These are phyloP conservation scores for Oostethus manadensis DNA, from an alignment of 2,113 vertebrate species.

Conservation along the genomic window DNA sequence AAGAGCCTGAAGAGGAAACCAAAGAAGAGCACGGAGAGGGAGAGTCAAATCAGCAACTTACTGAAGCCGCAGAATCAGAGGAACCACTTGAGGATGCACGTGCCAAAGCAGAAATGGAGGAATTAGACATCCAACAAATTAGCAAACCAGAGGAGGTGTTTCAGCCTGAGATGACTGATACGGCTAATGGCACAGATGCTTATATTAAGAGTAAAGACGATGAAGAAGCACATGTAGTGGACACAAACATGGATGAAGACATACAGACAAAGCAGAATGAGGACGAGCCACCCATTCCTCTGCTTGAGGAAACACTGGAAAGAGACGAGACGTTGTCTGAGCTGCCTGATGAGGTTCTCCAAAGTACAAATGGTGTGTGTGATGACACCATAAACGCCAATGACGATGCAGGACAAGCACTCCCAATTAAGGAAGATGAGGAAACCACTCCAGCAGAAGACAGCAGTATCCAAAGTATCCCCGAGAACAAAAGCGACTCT, in stretches of 20 bases:
- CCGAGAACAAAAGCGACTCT: constrained; percentile 46
- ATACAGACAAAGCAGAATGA: constrained; percentile 12
- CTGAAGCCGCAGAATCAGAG: constrained; percentile 20
- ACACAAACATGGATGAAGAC: constrained; percentile 23
- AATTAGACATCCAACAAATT: constrained; percentile 24
- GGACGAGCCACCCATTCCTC: constrained; percentile 11
- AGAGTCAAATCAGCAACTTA: constrained; percentile 2
- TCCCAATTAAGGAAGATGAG: constrained; percentile 43
- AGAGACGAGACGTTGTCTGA: constrained; percentile 12
- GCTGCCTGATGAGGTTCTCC: constrained; percentile 10
- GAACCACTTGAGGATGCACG: constrained; percentile 14
- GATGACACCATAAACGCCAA: constrained; percentile 37
- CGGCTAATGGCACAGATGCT: constrained; percentile 10
- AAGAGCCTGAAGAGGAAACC: constrained; percentile 8
- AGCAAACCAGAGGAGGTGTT: constrained; percentile 27
- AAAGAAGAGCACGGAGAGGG: constrained; percentile 20
- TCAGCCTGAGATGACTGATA: constrained; percentile 17
- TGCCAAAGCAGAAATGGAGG: constrained; percentile 18
- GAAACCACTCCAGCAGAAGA: constrained; percentile 35
- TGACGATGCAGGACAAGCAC: constrained; percentile 25
- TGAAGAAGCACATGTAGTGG: constrained; percentile 13
- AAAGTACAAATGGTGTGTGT: constrained; percentile 23
- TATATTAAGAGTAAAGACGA: constrained; percentile 5
- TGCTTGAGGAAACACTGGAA: constrained; percentile 25
- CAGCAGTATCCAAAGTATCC: constrained; percentile 37